Evolutionary conservation across 2,888 invertebrate species (phyloP), one percentile per base, ranked within the genome.

Genomic region (Yponomeuta malinellus): DNA sequence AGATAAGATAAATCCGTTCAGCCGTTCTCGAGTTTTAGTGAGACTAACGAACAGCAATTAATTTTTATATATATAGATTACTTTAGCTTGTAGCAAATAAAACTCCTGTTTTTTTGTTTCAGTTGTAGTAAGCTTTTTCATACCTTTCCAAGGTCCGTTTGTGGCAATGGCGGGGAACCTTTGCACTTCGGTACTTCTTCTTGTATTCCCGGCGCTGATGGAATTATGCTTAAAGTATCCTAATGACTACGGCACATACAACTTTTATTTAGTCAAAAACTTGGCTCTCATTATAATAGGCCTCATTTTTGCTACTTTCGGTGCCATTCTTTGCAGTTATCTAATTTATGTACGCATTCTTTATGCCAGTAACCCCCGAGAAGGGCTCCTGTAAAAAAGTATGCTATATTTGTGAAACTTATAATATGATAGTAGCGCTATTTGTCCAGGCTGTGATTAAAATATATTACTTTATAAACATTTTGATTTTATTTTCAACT

Each of bases 181-280:
- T 1, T 87, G 87, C 73, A 86, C 87, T 0, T 79, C 83, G 0
- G 72, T 85, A 71, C 74, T 87, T 5, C 79, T 83, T 0, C 71
- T 89, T 0, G 82, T 88, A 0, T 89, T 85, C 71, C 89, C 89
- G 0, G 84, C 87, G 0, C 69, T 85, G 59, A 89, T 89, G 87
- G 87, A 89, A 59, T 43, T 87, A 1, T 76, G 85, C 69, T 75
- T 89, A 6, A 75, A 79, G 71, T 87, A 88, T 70, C 88, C 88
- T 1, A 72, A 77, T 6, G 72, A 79, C 2, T 88, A 82, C 65
- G 88, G 88, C 2, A 73, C 72, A 63, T 77, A 73, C 64, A 77
- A 82, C 0, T 31, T 80, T 1, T 75, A 78, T 66, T 75, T 89
- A 0, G 71, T 81, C 33, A 86, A 84, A 71, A 76, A 87, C 70